A percentile compares a stretch with the other conserved stretches of the same genome.
These are phyloP conservation scores for Lepidurus couesii DNA, from an alignment of 1,140 invertebrate genomes.

Conservation along the genomic window DNA sequence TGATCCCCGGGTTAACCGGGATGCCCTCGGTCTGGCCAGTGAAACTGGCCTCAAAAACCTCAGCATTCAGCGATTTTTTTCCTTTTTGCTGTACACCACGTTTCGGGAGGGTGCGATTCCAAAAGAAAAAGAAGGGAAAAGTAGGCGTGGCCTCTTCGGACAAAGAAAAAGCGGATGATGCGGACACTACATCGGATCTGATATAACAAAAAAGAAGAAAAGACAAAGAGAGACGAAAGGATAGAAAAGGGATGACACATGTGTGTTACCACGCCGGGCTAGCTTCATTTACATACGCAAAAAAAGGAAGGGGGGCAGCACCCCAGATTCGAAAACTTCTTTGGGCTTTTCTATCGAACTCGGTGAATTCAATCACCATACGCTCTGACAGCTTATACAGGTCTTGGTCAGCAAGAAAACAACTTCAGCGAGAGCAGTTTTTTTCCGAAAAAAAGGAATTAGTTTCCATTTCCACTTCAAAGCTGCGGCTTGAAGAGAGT, in stretches of 20 bases:
- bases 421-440: background rate
- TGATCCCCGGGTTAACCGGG: constrained; percentile 17
- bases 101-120: background rate
- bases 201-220: background rate
- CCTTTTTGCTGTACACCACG: background rate
- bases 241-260: constrained; percentile 1
- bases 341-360: background rate
- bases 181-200: background rate
- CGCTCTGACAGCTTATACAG: background rate
- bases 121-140: background rate
- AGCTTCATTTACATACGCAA: background rate
- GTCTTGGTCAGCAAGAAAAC: background rate
- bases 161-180: background rate
- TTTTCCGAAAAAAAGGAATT: background rate
- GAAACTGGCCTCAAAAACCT: constrained; percentile 21
- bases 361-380: background rate
- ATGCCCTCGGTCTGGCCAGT: constrained; percentile 7
- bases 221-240: background rate
- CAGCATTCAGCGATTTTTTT: constrained; percentile 11
- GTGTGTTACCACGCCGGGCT: constrained; percentile 2
- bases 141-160: background rate
- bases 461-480: background rate
- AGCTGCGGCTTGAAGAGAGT: background rate
- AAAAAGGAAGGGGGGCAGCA: background rate
- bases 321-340: background rate